Conservation (phyloP, 2,888 invertebrate species). For the Rotaria macrura region DNA sequence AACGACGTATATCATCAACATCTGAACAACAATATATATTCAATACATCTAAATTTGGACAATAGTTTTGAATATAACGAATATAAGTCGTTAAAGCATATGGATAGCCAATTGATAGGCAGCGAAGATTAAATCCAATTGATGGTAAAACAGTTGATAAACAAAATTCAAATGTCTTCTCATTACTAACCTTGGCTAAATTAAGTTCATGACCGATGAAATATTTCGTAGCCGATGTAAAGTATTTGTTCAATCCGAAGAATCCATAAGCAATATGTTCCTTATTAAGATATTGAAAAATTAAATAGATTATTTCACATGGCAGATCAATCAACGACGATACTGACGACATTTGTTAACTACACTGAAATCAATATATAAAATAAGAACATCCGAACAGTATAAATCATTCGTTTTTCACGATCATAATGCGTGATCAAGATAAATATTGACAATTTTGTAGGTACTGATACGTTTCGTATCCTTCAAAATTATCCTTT, state of each 20-base stretch:
- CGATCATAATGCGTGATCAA: too few species aligned
- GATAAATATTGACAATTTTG: too few species aligned
- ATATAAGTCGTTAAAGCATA: neutral
- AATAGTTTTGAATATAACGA: neutral
- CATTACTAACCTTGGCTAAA: neutral
- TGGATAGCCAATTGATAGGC: neutral
- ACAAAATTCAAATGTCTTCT: neutral
- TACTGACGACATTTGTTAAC: neutral
- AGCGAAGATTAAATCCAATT: neutral
- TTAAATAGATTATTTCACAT: neutral
- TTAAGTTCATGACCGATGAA: neutral
- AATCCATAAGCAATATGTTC: neutral
- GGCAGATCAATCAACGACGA: neutral
- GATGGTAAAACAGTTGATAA: neutral
- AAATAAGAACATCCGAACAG: too few species aligned
- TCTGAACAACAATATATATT: neutral
- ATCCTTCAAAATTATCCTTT: too few species aligned
- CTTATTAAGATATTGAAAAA: neutral
- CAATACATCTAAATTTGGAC: neutral
- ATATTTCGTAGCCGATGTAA: neutral
- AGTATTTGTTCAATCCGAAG: neutral
- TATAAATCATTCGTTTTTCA: too few species aligned
- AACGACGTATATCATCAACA: neutral
- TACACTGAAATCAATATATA: too few species aligned
- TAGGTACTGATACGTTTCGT: too few species aligned